These are phyloP conservation scores for Macrosteles quadrilineatus DNA, from an alignment of 1,140 invertebrate species.

Conservation along the genomic window DNA sequence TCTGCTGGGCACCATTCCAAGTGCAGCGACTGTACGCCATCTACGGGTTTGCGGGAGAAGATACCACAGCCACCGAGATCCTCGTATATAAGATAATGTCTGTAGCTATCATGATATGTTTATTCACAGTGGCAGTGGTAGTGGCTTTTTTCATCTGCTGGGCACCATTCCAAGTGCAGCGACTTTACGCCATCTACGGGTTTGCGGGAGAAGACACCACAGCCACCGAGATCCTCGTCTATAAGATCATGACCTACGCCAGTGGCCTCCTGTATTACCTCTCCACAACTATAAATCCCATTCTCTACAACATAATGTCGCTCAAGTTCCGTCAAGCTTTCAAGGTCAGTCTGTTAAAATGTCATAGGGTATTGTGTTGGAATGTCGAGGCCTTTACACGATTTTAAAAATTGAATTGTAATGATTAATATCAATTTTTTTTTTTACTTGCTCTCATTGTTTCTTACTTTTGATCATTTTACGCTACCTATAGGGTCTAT, in stretches of 20 bases:
- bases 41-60: conserved; percentile 54
- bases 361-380: not conserved
- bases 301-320: conserved; percentile 69
- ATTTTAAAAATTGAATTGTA: no score
- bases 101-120: no score
- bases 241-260: conserved; percentile 56
- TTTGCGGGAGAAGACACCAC: conserved; percentile 34
- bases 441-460: no score
- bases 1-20: conserved; percentile 93
- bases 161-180: conserved; percentile 89
- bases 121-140: conserved; percentile 78
- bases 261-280: conserved; percentile 67
- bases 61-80: conserved; percentile 44
- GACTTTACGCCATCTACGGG: conserved; percentile 75
- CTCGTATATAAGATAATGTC: no score
- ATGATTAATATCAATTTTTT: no score
- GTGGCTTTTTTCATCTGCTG: conserved; percentile 92
- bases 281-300: conserved; percentile 67
- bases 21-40: conserved; percentile 78
- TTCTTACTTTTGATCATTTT: no score
- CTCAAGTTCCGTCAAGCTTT: conserved; percentile 66
- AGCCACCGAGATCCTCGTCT: conserved; percentile 49
- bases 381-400: no score
- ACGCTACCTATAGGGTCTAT: no score
- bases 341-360: conserved; percentile 56